Evolutionary conservation across 2,113 vertebrate genomes (phyloP).

Genomic region (Ia io): DNA sequence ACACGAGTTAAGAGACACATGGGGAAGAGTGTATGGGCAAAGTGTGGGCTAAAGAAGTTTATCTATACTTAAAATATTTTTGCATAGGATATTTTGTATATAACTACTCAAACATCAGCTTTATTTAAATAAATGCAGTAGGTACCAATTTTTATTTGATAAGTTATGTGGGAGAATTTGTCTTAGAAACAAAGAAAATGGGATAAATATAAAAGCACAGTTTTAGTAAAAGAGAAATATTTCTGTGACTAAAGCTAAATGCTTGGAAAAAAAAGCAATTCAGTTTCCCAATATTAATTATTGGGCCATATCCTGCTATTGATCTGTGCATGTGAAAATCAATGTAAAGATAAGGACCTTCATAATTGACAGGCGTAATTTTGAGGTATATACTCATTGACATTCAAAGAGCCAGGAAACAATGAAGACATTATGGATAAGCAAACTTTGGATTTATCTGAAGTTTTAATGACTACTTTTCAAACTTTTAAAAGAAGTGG

Average conservation of each 20-base stretch:
- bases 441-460: constrained; percentile 48
- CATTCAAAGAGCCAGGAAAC: constrained; percentile 67
- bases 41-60: background rate
- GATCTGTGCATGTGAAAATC: constrained; percentile 73
- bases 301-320: constrained; percentile 71
- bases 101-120: background rate
- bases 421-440: constrained; percentile 63
- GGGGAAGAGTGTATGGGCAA: background rate
- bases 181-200: constrained; percentile 33
- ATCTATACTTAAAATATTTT: constrained; percentile 16
- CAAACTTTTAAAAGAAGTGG: constrained; percentile 43
- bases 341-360: constrained; percentile 74
- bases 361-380: constrained; percentile 72
- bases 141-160: background rate
- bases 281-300: constrained; percentile 77
- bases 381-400: constrained; percentile 68
- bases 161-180: background rate
- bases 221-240: constrained; percentile 38
- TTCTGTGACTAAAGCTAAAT: constrained; percentile 57
- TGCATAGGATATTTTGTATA: background rate
- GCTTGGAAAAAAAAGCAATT: constrained; percentile 62
- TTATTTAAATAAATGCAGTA: constrained; percentile 28
- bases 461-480: constrained; percentile 65
- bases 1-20: background rate
- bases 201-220: background rate